A percentile compares a stretch with the other conserved stretches of the same genome.
phyloP scores from a whole-genome alignment of 2,797 vertebrate genomes.

The Galaxias olidus region DNA sequence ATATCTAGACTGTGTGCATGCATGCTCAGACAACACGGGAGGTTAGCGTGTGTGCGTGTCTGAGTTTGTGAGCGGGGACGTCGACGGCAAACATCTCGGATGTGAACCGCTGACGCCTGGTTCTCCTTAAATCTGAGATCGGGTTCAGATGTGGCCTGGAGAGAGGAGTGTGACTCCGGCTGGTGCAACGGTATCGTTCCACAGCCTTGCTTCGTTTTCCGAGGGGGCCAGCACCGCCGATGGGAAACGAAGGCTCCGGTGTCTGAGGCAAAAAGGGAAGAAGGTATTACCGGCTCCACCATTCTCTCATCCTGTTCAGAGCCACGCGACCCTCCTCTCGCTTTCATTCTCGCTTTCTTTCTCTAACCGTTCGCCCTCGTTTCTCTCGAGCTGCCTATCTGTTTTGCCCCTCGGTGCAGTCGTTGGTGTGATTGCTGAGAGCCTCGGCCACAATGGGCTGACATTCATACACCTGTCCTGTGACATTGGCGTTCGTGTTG shows the following conservation, averaged over 20 bases:
- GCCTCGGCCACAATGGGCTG: slow-evolving; percentile 25
- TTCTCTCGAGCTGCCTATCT: background rate
- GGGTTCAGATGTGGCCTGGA: slow-evolving; percentile 56
- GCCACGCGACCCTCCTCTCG: background rate
- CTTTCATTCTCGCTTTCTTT: background rate
- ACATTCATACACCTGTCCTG: slow-evolving; percentile 29
- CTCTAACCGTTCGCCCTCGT: background rate
- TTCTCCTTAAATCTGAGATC: slow-evolving; percentile 67
- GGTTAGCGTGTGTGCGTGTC: slow-evolving; percentile 14
- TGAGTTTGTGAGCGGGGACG: slow-evolving; percentile 17
- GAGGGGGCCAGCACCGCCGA: slow-evolving; percentile 1
- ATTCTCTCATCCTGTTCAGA: background rate
- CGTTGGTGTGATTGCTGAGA: slow-evolving; percentile 33
- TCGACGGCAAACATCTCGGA: slow-evolving; percentile 62
- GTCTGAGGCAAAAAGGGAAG: slow-evolving; percentile 22
- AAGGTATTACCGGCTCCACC: background rate
- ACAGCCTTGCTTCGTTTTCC: slow-evolving; percentile 36
- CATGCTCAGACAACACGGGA: too few species aligned
- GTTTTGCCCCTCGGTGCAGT: background rate
- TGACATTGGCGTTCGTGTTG: slow-evolving; percentile 40
- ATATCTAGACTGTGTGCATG: slow-evolving; percentile 3
- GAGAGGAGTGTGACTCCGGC: slow-evolving; percentile 37
- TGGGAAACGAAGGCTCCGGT: slow-evolving; percentile 18
- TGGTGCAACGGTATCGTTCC: slow-evolving; percentile 25
- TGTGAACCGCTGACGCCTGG: slow-evolving; percentile 68